A percentile compares a stretch with the other conserved stretches of the same genome.
Evolutionary conservation across 2,797 vertebrate genomes (phyloP).

Genomic region (Danio jaintianensis): DNA sequence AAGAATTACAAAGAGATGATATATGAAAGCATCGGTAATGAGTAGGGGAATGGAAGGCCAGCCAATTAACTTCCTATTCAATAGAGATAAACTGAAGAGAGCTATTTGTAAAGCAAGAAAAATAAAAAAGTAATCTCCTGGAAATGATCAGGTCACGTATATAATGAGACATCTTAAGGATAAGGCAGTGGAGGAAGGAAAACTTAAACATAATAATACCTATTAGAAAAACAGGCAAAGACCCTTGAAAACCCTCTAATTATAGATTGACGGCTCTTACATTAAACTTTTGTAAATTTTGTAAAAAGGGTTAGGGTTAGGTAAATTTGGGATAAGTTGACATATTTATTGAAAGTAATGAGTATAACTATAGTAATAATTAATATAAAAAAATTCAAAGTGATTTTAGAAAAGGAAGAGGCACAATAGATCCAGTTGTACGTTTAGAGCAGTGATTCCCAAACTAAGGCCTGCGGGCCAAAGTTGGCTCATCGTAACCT

Average conservation of each 20-base stretch:
- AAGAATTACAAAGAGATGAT: background rate
- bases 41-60: background rate
- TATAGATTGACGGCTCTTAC: background rate
- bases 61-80: background rate
- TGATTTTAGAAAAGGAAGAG: too few species aligned
- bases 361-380: too few species aligned
- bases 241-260: background rate
- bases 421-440: too few species aligned
- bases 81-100: background rate
- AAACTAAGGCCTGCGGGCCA: too few species aligned
- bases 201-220: slow-evolving; percentile 1
- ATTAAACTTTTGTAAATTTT: too few species aligned
- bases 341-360: too few species aligned
- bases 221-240: slow-evolving; percentile 14
- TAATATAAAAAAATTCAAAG: too few species aligned
- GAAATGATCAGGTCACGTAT: slow-evolving; percentile 27
- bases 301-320: too few species aligned
- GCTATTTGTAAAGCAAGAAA: background rate
- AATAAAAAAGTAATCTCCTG: background rate
- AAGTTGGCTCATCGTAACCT: too few species aligned
- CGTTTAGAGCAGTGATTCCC: too few species aligned
- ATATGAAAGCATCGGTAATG: background rate
- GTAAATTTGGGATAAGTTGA: background rate
- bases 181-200: background rate
- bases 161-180: slow-evolving; percentile 4